Conservation (phyloP, 2,888 invertebrate species). For the Tetheella fluctuosa region DNA sequence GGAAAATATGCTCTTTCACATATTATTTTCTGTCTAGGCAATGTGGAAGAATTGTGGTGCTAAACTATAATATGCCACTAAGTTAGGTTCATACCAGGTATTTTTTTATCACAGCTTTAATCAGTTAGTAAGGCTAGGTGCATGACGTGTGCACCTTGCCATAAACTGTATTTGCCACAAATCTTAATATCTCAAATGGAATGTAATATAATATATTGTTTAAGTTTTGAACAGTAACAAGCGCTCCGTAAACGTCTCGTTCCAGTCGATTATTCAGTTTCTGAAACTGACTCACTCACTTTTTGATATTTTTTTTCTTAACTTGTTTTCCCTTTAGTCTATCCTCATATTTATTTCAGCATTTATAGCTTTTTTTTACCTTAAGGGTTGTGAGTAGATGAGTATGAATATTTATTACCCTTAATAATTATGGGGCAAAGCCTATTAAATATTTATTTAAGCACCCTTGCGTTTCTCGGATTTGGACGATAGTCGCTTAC, state of each 20-base stretch:
- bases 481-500: not conserved
- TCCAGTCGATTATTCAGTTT: not conserved
- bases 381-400: conserved; percentile 3
- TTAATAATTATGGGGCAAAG: not conserved
- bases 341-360: not conserved
- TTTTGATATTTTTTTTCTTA: too few relatives aligned
- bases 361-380: not conserved
- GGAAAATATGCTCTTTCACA: not conserved
- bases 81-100: conserved; percentile 8
- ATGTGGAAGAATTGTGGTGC: conserved; percentile 10
- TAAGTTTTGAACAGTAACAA: conserved; percentile 15
- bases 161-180: conserved; percentile 4
- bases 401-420: not conserved
- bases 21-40: not conserved
- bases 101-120: not conserved
- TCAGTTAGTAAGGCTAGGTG: conserved; percentile 6
- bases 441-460: not conserved
- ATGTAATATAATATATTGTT: conserved; percentile 15
- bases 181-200: conserved; percentile 1
- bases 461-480: not conserved
- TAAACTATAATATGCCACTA: conserved; percentile 10
- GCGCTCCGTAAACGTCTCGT: not conserved
- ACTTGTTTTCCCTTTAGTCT: too few relatives aligned
- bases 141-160: not conserved
- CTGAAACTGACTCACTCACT: too few relatives aligned